These are phyloP conservation scores for Diglossa cyanea DNA, from an alignment of 2,797 vertebrate genomes.

Conservation along the genomic window DNA sequence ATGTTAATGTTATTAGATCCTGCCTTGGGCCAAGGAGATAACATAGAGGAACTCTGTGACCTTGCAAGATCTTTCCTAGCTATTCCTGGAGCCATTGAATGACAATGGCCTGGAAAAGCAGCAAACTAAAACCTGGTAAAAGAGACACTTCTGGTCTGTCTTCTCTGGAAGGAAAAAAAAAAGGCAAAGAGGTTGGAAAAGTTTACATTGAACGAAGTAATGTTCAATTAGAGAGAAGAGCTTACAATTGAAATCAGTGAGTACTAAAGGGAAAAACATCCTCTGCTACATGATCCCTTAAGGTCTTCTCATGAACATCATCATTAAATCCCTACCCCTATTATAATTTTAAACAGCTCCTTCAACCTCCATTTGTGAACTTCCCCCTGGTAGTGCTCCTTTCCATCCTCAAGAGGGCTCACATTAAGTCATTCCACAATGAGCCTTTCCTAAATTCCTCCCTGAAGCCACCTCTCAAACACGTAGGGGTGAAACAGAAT, in stretches of 20 bases:
- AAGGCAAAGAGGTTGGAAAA: background rate
- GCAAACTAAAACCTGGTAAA: background rate
- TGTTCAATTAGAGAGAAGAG: background rate
- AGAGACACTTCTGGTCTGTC: background rate
- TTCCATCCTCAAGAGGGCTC: background rate
- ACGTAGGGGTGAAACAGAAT: background rate
- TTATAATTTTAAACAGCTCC: conserved; percentile 19
- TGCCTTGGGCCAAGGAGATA: background rate
- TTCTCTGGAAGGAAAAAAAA: background rate
- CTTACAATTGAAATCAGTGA: background rate
- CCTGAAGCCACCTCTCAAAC: background rate
- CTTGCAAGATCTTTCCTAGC: background rate
- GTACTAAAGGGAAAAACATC: background rate
- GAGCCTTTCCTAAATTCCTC: background rate
- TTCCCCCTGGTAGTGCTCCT: background rate
- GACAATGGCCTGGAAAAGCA: background rate
- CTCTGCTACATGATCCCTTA: background rate
- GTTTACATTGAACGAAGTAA: background rate
- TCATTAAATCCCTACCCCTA: background rate
- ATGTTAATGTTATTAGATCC: background rate
- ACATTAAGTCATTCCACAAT: background rate
- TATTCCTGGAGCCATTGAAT: background rate
- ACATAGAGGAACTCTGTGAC: background rate
- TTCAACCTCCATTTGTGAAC: background rate
- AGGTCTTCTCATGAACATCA: background rate